These are phyloP conservation scores for Muscicapa adusta DNA, from an alignment of 2,113 vertebrate species.

Conservation along the genomic window DNA sequence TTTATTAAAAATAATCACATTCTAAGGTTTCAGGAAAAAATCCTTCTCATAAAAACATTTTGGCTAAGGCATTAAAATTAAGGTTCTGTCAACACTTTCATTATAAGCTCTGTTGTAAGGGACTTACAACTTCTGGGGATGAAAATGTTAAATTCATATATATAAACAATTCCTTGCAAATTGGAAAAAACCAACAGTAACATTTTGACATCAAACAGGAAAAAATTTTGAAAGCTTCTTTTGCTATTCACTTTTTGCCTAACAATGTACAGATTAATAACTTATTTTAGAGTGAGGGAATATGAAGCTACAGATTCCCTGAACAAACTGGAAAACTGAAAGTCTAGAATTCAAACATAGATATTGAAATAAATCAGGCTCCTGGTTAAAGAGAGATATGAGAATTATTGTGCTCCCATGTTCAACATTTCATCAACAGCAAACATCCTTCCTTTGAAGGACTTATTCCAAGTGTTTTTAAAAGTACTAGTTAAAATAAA, in stretches of 20 bases:
- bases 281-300: background rate
- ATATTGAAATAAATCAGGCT: background rate
- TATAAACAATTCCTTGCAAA: background rate
- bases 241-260: background rate
- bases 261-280: background rate
- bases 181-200: background rate
- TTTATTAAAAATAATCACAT: constrained; percentile 62
- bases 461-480: background rate
- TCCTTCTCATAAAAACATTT: background rate
- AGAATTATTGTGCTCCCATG: background rate
- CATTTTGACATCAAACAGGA: background rate
- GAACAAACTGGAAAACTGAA: background rate
- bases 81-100: constrained; percentile 7
- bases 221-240: constrained; percentile 5
- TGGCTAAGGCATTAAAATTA: constrained; percentile 32
- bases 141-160: background rate
- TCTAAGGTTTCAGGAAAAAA: constrained; percentile 29
- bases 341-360: background rate
- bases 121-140: background rate
- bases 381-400: background rate
- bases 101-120: background rate
- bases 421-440: background rate
- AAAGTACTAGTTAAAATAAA: background rate
- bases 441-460: background rate
- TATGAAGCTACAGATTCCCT: background rate